Percentiles rank a stretch among this genome's conserved stretches.
phyloP scores from a whole-genome alignment of 1,140 invertebrate genomes.

The honey bee (Apis mellifera) region DNA sequence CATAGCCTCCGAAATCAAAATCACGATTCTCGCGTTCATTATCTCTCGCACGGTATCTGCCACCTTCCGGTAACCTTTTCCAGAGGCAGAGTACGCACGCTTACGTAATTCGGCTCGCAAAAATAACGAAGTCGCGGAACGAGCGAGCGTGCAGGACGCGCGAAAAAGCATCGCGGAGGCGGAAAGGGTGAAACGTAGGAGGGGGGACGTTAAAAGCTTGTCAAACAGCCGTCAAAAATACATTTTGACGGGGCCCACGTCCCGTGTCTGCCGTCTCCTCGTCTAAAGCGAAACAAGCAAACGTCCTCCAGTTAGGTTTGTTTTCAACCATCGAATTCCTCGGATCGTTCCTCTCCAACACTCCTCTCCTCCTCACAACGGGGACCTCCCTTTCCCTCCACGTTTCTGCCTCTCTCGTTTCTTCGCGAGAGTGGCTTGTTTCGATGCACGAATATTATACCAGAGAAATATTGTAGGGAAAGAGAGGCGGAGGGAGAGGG shows the following conservation, averaged over 20 bases:
- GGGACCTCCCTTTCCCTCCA: slow-evolving; percentile 12
- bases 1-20: too few species aligned
- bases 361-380: neutral
- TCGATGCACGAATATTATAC: neutral
- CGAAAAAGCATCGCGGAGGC: neutral
- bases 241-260: neutral
- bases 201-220: slow-evolving; percentile 38
- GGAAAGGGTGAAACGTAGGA: neutral
- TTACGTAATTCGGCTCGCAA: slow-evolving; percentile 26
- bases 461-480: neutral
- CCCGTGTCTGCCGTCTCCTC: slow-evolving; percentile 6
- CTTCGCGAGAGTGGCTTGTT: neutral
- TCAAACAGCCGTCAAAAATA: slow-evolving; percentile 43
- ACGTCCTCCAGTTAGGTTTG: slow-evolving; percentile 28
- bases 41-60: neutral
- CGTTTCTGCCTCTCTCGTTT: slow-evolving; percentile 15
- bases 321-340: slow-evolving; percentile 27
- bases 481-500: neutral
- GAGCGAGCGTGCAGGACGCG: neutral
- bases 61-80: slow-evolving; percentile 27
- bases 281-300: slow-evolving; percentile 38
- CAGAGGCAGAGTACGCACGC: neutral
- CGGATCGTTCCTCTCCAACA: slow-evolving; percentile 18
- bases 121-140: slow-evolving; percentile 1
- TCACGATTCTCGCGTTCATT: neutral